Evolutionary conservation across 30 jellyfish, hydroid and myxozoan species (phyloP).

Genomic region (Morbakka virulenta): DNA sequence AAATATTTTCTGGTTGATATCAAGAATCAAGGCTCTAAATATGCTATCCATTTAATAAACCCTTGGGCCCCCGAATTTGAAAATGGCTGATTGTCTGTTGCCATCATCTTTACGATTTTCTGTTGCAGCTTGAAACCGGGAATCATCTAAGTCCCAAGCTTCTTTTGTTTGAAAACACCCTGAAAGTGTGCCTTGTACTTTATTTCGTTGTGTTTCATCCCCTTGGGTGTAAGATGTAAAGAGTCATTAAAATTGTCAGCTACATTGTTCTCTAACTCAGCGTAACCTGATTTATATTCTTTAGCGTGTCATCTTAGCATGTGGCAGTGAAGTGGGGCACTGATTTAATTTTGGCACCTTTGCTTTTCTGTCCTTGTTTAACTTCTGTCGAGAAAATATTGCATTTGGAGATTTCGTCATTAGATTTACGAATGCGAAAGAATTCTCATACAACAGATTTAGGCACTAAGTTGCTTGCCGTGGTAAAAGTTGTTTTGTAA

Average conservation of each 20-base stretch:
- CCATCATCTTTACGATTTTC: conserved; percentile 8
- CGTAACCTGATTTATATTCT: conserved; percentile 19
- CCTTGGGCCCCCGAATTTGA: conserved; percentile 12
- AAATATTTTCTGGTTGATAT: conserved; percentile 9
- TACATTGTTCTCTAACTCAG: neutral
- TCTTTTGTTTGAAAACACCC: conserved; percentile 4
- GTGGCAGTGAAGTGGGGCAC: conserved; percentile 49
- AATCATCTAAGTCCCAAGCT: conserved; percentile 20
- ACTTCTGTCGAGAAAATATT: conserved; percentile 15
- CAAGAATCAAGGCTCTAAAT: neutral
- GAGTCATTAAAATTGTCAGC: neutral
- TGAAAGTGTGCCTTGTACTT: conserved; percentile 11
- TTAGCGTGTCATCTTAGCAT: conserved; percentile 6
- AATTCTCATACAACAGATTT: too few species aligned
- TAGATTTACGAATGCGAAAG: neutral
- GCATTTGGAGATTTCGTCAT: conserved; percentile 25
- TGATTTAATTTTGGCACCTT: conserved; percentile 28
- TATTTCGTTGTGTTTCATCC: conserved; percentile 17
- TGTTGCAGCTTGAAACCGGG: conserved; percentile 7
- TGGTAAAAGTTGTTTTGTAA: neutral
- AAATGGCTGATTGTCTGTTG: conserved; percentile 15
- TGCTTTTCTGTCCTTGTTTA: conserved; percentile 33
- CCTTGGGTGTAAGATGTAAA: conserved; percentile 11
- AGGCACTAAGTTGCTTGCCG: conserved; percentile 1
- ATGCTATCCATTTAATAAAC: neutral